A percentile compares a stretch with the other conserved stretches of the same genome.
phyloP scores from a whole-genome alignment of 2,113 vertebrate genomes.

The Leptobrachium ailaonicum region DNA sequence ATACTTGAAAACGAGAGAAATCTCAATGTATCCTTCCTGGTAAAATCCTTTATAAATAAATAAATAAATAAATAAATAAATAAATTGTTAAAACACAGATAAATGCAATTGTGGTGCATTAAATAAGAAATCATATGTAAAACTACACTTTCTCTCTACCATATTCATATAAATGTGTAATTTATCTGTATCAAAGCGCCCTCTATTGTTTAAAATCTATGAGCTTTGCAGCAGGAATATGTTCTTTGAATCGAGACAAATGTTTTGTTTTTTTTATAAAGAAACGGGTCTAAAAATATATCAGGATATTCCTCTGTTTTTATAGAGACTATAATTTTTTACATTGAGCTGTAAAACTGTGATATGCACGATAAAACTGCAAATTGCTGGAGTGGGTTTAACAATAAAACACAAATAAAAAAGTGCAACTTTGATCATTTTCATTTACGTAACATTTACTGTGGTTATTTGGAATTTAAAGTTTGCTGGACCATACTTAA shows the following conservation, averaged over 20 bases:
- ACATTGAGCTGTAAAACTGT: conserved; percentile 17
- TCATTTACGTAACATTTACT: not conserved
- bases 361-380: not conserved
- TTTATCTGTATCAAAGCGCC: conserved; percentile 71
- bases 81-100: no score
- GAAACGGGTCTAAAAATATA: conserved; percentile 4
- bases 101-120: no score
- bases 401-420: not conserved
- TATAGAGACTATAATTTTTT: conserved; percentile 14
- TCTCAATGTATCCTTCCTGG: no score
- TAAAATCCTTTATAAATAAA: no score
- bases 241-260: not conserved
- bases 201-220: conserved; percentile 69
- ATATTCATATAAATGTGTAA: not conserved
- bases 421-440: not conserved
- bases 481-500: not conserved
- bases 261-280: not conserved
- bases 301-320: conserved; percentile 2
- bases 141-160: no score
- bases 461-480: not conserved
- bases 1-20: no score
- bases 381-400: not conserved
- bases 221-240: not conserved
- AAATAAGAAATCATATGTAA: no score
- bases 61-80: no score